These are phyloP conservation scores for Pristis pectinata DNA, from an alignment of 2,797 vertebrate genomes.

Conservation along the genomic window DNA sequence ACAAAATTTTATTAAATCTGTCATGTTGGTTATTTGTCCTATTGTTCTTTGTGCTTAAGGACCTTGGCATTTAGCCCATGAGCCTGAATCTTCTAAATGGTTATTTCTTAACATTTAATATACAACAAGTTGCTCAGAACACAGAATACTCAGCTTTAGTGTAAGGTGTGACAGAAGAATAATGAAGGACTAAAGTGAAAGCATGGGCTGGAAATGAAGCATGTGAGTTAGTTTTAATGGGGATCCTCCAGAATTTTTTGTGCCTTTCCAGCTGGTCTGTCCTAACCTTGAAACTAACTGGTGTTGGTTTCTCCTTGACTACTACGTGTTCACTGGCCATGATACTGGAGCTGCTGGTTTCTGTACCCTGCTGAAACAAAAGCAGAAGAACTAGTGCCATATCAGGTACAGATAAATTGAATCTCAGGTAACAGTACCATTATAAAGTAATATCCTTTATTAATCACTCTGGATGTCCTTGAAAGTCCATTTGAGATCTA, in stretches of 20 bases:
- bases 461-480: not conserved
- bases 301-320: not conserved
- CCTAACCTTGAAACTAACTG: not conserved
- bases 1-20: not conserved
- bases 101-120: not conserved
- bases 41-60: not conserved
- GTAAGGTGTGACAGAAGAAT: not conserved
- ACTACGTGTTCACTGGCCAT: not conserved
- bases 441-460: not conserved
- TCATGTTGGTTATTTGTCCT: not conserved
- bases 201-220: not conserved
- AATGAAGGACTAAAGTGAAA: not conserved
- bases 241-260: not conserved
- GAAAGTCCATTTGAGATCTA: not conserved
- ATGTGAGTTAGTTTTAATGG: not conserved
- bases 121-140: too few species aligned
- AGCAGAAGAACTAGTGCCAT: not conserved
- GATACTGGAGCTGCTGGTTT: not conserved
- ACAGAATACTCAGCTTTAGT: not conserved
- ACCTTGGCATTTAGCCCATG: not conserved
- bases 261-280: not conserved
- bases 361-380: not conserved
- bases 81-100: not conserved
- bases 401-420: not conserved
- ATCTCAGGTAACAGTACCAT: too few species aligned